A percentile compares a stretch with the other conserved stretches of the same genome.
Evolutionary conservation across 2,113 vertebrate species (phyloP).

Genomic region (Galemys pyrenaicus): DNA sequence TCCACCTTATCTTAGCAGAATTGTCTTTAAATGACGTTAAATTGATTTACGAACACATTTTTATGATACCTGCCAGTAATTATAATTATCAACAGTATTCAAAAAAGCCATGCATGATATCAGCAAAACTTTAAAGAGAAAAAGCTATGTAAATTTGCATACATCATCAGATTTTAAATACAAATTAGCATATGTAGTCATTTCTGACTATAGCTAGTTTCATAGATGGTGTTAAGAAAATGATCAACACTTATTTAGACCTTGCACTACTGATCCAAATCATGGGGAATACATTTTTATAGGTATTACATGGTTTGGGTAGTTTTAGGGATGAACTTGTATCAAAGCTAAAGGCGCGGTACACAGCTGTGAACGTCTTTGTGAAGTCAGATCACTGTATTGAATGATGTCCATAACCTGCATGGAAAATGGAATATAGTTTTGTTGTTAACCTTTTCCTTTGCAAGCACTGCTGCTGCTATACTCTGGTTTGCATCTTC

Average conservation of each 20-base stretch:
- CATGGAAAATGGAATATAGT: slow-evolving; percentile 83
- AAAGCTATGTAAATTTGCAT: slow-evolving; percentile 8
- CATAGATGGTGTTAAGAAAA: slow-evolving; percentile 57
- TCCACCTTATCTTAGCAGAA: slow-evolving; percentile 72
- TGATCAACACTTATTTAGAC: slow-evolving; percentile 49
- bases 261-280: slow-evolving; percentile 71
- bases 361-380: slow-evolving; percentile 77
- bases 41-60: slow-evolving; percentile 61
- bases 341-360: slow-evolving; percentile 81
- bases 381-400: slow-evolving; percentile 70
- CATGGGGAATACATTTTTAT: slow-evolving; percentile 59
- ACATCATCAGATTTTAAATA: slow-evolving; percentile 61
- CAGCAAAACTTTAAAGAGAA: slow-evolving; percentile 61
- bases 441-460: slow-evolving; percentile 84
- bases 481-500: slow-evolving; percentile 86
- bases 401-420: slow-evolving; percentile 83
- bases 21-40: slow-evolving; percentile 71
- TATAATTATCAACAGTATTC: slow-evolving; percentile 62
- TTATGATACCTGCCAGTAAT: slow-evolving; percentile 63
- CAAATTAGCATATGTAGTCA: slow-evolving; percentile 67
- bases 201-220: slow-evolving; percentile 55
- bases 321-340: slow-evolving; percentile 70
- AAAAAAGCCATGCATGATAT: slow-evolving; percentile 71
- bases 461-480: slow-evolving; percentile 87
- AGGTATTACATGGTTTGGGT: slow-evolving; percentile 12